Base-by-base conservation (phyloP, 2,797 vertebrate species). In the Dryobates pubescens region DNA sequence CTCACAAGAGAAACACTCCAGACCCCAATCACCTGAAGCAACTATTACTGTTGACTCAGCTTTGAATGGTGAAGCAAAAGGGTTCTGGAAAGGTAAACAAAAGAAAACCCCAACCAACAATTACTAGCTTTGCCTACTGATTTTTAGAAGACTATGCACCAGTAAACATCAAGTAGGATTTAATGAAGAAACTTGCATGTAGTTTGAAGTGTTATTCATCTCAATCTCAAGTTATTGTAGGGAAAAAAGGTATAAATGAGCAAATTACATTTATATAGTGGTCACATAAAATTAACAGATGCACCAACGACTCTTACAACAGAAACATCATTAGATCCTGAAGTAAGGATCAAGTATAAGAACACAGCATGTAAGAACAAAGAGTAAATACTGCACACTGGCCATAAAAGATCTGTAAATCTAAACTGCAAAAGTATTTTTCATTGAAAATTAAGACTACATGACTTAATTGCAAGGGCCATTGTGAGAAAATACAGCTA, bases 171-270 rank as follows among this genome's bases (percentile, higher is more conserved):
- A 45, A 64, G 19, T 16, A 56, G 49, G 85, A 62, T 51, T 45
- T 54, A 82, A 75, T 53, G 17, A 30, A 86, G 38, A 70, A 81
- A 82, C 13, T 59, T 69, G 17, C 9, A 51, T 22, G 41, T 6
- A 10, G 15, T 61, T 82, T 32, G 23, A 76, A 90, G 67, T 59
- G 70, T 1, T 79, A 57, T 22, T 75, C 6, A 84, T 49, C 9
- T 6, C 43, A 63, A 84, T 54, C 3, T 43, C 61, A 38, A 84
- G 71, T 15, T 7, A 36, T 4, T 38, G 14, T 5, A 27, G 9
- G 17, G 10, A 3, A 1, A 4, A 0, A 1, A 13, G n/a, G 10
- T 10, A 24, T 24, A 51, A 90, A 41, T 2, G 3, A 7, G 6
- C 4, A 67, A 76, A 43, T 13, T 30, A 9, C 53, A 14, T 73